These are phyloP conservation scores for Sepiola atlantica DNA, from an alignment of 2,888 invertebrate genomes.

Conservation along the genomic window DNA sequence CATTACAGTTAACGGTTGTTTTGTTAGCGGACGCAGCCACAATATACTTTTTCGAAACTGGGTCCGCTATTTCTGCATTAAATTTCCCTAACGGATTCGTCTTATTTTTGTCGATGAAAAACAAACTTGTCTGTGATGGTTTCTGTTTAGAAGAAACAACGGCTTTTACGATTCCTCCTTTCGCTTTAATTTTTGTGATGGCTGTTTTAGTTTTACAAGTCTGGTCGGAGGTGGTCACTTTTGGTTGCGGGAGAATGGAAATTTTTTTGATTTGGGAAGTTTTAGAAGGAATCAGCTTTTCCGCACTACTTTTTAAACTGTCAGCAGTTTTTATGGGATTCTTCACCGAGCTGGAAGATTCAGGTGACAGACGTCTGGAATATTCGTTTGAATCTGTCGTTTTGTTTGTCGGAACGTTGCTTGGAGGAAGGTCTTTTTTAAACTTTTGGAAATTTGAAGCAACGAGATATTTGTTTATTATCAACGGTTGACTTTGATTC, in stretches of 20 bases:
- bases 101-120: neutral
- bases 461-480: neutral
- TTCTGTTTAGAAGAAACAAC: neutral
- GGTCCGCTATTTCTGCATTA: neutral
- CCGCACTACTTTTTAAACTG: neutral
- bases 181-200: neutral
- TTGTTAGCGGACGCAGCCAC: neutral
- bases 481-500: neutral
- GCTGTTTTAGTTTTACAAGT: neutral
- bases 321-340: neutral
- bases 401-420: neutral
- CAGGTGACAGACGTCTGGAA: neutral
- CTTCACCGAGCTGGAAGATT: neutral
- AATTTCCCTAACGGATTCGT: neutral
- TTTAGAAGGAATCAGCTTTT: neutral
- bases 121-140: neutral
- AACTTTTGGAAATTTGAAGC: neutral
- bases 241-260: neutral
- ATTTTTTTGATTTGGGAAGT: neutral
- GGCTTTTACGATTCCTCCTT: neutral
- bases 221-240: neutral
- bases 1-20: neutral
- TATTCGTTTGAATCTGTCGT: neutral
- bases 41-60: neutral
- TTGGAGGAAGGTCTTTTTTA: neutral